Evolutionary conservation across 2,888 invertebrate species (phyloP).

Genomic region (Eurytoma californica): DNA sequence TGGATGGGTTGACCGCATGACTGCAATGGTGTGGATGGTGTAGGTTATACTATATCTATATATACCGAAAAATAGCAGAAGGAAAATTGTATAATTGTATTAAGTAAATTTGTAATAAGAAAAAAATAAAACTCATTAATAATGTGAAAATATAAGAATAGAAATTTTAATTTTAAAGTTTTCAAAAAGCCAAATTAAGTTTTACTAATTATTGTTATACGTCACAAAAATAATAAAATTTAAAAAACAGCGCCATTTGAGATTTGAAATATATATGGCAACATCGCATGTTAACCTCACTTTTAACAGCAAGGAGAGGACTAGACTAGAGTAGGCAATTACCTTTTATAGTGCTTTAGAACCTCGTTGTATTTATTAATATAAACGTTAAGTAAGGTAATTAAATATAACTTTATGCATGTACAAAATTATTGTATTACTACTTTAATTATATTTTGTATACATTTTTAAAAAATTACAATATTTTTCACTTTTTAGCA

Average conservation of each 20-base stretch:
- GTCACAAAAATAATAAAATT: neutral
- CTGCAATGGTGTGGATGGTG: neutral
- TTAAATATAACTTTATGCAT: neutral
- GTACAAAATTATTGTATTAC: neutral
- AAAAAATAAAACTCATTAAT: no score
- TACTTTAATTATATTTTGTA: neutral
- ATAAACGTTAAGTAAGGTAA: constrained; percentile 5
- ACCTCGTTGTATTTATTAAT: neutral
- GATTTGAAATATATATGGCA: constrained; percentile 7
- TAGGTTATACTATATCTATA: neutral
- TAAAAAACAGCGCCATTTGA: neutral
- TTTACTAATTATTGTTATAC: no score
- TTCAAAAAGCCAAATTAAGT: neutral
- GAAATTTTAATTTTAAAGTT: no score
- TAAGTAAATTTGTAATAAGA: no score
- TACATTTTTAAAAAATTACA: neutral
- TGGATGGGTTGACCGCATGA: neutral
- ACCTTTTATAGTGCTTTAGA: constrained; percentile 21
- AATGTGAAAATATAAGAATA: no score
- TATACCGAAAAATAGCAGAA: neutral
- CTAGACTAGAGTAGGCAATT: neutral
- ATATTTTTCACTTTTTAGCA: neutral
- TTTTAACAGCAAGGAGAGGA: neutral
- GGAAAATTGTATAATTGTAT: neutral
- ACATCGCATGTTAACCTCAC: constrained; percentile 11